Base-by-base conservation (phyloP, 37 sponge, comb jelly and placozoan species). In the Diacarnus erythraeanus region DNA sequence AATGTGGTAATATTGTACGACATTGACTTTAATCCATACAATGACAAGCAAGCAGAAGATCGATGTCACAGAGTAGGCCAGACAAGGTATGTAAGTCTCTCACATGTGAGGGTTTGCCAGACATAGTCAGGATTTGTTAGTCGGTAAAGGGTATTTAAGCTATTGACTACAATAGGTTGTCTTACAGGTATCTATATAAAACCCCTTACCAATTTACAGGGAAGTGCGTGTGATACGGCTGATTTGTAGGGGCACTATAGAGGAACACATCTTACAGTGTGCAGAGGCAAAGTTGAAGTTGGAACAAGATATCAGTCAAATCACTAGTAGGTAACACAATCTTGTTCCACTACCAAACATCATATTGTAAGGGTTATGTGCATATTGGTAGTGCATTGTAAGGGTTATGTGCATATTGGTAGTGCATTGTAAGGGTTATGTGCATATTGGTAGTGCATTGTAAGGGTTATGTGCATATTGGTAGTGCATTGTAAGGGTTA, bases 11-110 rank as follows among this genome's bases (percentile, higher is more conserved):
- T 87, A 43, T 21, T 87, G 22, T 70, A 87, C 37, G 88, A 87
- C 43, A 87, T 87, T 81, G 88, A 87, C 71, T 80, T 87, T 30
- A 87, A 87, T 59, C 88, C 88, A 6, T 79, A 87, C 72, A 87
- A 87, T 68, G 88, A 87, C 77, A 80, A 80, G 74, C 88, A 87
- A 38, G 88, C 88, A 0, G 83, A 81, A 71, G 88, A 87, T 36
- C 82, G 88, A 34, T 87, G 88, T 42, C 88, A 87, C 77, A 71
- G 88, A 57, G 77, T 87, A 2, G 88, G 88, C 17, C 88, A 87
- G 72, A 76, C 60, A 33, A 87, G 69, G 88, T 85, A 29, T 35
- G 77, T 10, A 18, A 29, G 79, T n/a, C 23, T 67, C n/a, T n/a
- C n/a, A n/a, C n/a, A n/a, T n/a, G n/a, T n/a, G n/a, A n/a, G n/a